Evolutionary conservation across 2,797 vertebrate genomes (phyloP), one percentile per base, ranked within the genome.

Genomic region (Helostoma temminkii): DNA sequence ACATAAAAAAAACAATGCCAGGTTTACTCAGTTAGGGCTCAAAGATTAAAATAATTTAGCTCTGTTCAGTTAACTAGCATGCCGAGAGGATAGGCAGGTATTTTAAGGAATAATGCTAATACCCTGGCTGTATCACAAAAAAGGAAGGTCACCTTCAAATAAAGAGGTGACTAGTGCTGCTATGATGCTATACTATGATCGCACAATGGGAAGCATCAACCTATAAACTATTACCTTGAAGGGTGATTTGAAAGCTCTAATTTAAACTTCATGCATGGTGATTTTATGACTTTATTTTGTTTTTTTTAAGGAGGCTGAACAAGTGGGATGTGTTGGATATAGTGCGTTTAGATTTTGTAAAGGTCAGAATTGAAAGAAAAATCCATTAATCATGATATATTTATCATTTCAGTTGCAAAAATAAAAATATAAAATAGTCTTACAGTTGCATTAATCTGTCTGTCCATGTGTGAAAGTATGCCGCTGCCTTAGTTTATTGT

Each of bases 21-120:
- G 49, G 34, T 81, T 77, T 36, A 14, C 69, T 77, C 56, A 0
- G 76, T 83, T 83, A 66, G 77, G 66, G 48, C 49, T 78, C 39
- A n/a, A 41, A 54, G 64, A 88, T 88, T 28, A 80, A 81, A 77
- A 54, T n/a, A 55, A 85, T 81, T 86, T 76, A 80, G 82, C 78
- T 70, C 7, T 69, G 79, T 80, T 81, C 34, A 69, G 55, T 66
- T 71, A 55, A 69, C 15, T 57, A 67, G 54, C 39, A 52, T 2
- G 16, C 34, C 25, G 25, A 48, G 56, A 54, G 64, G 54, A 48
- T 42, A 73, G 66, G 48, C 43, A 67, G 61, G 73, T 84, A 54
- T 68, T 67, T 61, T 56, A 16, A 85, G 53, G 49, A 65, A 43
- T 50, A n/a, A 48, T 60, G 67, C 24, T 53, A 6, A 69, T 77